Conservation (phyloP, 2,888 invertebrate genomes). For the Acrobasis consociella region DNA sequence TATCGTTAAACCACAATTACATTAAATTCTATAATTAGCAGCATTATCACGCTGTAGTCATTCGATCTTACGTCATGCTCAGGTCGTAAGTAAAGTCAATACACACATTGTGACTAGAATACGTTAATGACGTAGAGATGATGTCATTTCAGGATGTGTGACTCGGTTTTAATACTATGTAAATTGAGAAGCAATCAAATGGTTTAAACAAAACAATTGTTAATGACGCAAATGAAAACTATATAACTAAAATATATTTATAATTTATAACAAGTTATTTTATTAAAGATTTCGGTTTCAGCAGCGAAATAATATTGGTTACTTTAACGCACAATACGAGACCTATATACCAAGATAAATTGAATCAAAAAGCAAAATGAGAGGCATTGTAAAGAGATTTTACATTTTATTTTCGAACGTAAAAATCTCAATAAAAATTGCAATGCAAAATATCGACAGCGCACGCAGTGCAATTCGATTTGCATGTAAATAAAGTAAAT, state of each 20-base stretch:
- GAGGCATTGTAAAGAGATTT: background rate
- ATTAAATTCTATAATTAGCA: slow-evolving; percentile 17
- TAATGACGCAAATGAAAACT: background rate
- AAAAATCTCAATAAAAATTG: slow-evolving; percentile 12
- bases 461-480: slow-evolving; percentile 25
- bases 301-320: background rate
- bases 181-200: slow-evolving; percentile 1
- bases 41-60: slow-evolving; percentile 25
- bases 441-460: slow-evolving; percentile 16
- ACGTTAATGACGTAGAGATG: slow-evolving; percentile 44
- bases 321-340: background rate
- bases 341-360: background rate
- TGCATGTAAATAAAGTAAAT: slow-evolving; percentile 28
- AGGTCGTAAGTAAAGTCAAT: slow-evolving; percentile 4
- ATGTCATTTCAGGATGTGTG: slow-evolving; percentile 41
- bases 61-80: slow-evolving; percentile 18
- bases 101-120: slow-evolving; percentile 41
- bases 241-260: background rate
- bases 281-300: background rate
- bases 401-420: background rate
- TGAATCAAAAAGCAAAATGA: background rate
- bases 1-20: background rate
- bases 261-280: background rate
- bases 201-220: background rate
- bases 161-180: background rate